Evolutionary conservation across 2,888 invertebrate species (phyloP).

Genomic region (Macaria notata): DNA sequence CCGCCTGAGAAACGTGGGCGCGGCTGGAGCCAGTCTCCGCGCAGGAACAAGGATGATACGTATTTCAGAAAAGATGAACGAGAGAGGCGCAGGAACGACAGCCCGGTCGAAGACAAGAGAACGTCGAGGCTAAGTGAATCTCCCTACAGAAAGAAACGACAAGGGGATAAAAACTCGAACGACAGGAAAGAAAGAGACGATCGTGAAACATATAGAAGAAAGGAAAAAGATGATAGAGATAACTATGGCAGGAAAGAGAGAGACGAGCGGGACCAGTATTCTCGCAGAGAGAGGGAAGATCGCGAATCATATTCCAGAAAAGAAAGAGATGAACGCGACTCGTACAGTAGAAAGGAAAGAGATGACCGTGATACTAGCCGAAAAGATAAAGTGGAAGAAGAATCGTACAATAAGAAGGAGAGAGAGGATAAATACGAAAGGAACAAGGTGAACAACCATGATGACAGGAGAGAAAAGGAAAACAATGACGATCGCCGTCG

Average conservation of each 20-base stretch:
- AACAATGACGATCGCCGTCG: conserved; percentile 35
- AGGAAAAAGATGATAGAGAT: conserved; percentile 27
- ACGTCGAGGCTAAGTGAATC: conserved; percentile 40
- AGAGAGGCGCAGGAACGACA: conserved; percentile 44
- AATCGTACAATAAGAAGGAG: conserved; percentile 45
- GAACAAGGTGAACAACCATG: conserved; percentile 38
- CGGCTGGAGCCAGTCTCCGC: conserved; percentile 52
- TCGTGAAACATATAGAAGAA: conserved; percentile 36
- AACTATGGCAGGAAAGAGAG: conserved; percentile 12
- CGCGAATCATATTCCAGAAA: conserved; percentile 43
- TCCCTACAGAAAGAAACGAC: conserved; percentile 15
- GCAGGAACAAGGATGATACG: conserved; percentile 46
- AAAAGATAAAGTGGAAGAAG: conserved; percentile 36
- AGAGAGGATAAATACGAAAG: conserved; percentile 42
- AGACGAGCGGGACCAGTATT: conserved; percentile 44
- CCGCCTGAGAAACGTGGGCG: conserved; percentile 63
- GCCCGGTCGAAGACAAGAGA: conserved; percentile 45
- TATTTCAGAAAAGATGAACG: conserved; percentile 46
- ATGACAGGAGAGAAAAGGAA: conserved; percentile 31
- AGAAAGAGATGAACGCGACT: conserved; percentile 26
- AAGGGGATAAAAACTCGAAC: conserved; percentile 25
- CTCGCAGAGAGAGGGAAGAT: conserved; percentile 47
- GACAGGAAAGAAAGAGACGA: conserved; percentile 20
- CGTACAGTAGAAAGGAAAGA: conserved; percentile 38
- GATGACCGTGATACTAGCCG: conserved; percentile 22